These are phyloP conservation scores for Cabera pusaria DNA, from an alignment of 2,888 invertebrate genomes.

Conservation along the genomic window DNA sequence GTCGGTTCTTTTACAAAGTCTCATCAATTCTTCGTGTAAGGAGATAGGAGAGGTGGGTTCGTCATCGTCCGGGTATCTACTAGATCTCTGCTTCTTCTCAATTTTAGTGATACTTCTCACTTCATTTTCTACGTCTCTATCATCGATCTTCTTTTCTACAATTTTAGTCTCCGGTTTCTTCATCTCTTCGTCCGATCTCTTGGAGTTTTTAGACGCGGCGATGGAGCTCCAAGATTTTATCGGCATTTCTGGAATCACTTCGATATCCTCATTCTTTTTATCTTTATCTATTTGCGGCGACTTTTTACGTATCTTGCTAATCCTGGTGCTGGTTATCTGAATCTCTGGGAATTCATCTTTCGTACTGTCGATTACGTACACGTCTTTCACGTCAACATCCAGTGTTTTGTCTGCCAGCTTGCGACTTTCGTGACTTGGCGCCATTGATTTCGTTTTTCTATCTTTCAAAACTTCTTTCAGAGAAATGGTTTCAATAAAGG, in stretches of 20 bases:
- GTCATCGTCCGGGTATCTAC: slow-evolving; percentile 35
- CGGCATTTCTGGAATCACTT: slow-evolving; percentile 48
- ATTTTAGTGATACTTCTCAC: slow-evolving; percentile 13
- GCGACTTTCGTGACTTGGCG: slow-evolving; percentile 56
- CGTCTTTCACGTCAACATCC: slow-evolving; percentile 62
- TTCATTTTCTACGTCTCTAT: slow-evolving; percentile 27
- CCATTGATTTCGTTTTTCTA: slow-evolving; percentile 57
- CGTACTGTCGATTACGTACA: slow-evolving; percentile 72
- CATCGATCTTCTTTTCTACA: slow-evolving; percentile 26
- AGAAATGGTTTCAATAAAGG: slow-evolving; percentile 33
- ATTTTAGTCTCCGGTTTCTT: slow-evolving; percentile 17
- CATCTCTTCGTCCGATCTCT: slow-evolving; percentile 41
- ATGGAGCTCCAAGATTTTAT: slow-evolving; percentile 82
- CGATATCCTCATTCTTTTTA: slow-evolving; percentile 34
- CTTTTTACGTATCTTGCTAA: slow-evolving; percentile 59
- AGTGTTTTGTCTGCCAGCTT: slow-evolving; percentile 49
- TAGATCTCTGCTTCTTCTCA: slow-evolving; percentile 17
- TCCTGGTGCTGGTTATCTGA: slow-evolving; percentile 60
- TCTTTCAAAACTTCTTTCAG: slow-evolving; percentile 51
- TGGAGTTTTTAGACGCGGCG: slow-evolving; percentile 61
- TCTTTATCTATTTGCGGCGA: slow-evolving; percentile 54
- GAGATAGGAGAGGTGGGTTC: slow-evolving; percentile 57
- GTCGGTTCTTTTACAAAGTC: slow-evolving; percentile 73
- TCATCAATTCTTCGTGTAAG: slow-evolving; percentile 68
- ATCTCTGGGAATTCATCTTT: slow-evolving; percentile 75